Conservation (phyloP, 2,113 vertebrate species). For the Trachemys scripta region DNA sequence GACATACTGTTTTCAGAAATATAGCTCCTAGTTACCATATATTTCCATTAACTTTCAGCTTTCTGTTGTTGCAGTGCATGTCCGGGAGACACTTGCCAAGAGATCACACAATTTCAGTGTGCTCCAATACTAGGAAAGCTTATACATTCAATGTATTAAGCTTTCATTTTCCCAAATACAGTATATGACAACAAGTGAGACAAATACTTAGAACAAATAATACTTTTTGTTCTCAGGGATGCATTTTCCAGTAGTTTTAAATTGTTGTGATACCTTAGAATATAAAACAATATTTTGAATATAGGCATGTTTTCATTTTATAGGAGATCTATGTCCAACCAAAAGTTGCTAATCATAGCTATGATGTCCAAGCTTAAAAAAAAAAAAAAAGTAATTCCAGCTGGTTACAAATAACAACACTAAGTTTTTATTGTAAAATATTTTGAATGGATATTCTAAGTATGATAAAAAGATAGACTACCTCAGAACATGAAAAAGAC, state of each 20-base stretch:
- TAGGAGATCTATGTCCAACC: neutral
- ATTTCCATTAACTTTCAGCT: neutral
- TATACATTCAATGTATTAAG: neutral
- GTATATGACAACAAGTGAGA: neutral
- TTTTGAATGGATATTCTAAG: slow-evolving; percentile 51
- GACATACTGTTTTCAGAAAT: neutral
- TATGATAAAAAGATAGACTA: slow-evolving; percentile 49
- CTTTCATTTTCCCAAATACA: neutral
- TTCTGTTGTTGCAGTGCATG: neutral
- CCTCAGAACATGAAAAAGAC: neutral
- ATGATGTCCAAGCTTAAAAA: neutral
- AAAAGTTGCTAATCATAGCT: slow-evolving; percentile 1
- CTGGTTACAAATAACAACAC: neutral
- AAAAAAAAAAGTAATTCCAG: slow-evolving; percentile 35
- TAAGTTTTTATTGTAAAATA: slow-evolving; percentile 52
- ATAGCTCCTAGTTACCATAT: neutral
- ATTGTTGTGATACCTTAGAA: neutral
- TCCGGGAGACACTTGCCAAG: neutral
- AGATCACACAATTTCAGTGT: neutral
- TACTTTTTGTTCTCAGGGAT: neutral
- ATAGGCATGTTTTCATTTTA: neutral
- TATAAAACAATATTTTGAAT: neutral
- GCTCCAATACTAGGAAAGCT: neutral
- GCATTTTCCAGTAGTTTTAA: neutral
- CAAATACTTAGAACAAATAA: neutral